Percentiles rank a stretch among this genome's conserved stretches.
phyloP scores from a whole-genome alignment of 2,113 vertebrate species.

The Apeltes quadracus region DNA sequence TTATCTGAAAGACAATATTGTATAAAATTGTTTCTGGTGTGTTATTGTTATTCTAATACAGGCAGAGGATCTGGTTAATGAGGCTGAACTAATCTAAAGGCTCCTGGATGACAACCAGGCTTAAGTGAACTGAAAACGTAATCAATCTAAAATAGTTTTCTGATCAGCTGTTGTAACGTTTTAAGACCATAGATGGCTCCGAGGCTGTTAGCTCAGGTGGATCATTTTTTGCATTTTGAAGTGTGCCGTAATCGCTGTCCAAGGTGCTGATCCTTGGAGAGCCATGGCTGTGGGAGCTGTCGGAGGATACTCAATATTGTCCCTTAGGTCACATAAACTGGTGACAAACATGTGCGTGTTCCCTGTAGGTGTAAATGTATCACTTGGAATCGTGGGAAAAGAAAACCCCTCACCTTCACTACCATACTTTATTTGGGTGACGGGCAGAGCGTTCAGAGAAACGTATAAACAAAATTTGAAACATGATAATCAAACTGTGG shows the following conservation, averaged over 20 bases:
- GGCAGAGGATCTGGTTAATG: background rate
- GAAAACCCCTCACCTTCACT: background rate
- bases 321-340: slow-evolving; percentile 9
- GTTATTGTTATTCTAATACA: background rate
- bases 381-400: slow-evolving; percentile 13
- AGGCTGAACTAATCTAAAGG: background rate
- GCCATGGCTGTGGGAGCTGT: slow-evolving; percentile 4
- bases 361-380: background rate
- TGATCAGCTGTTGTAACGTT: background rate
- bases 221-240: slow-evolving; percentile 31
- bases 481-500: background rate
- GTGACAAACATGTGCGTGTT: background rate
- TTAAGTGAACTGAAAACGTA: background rate
- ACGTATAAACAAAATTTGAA: background rate
- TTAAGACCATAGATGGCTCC: background rate
- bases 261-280: slow-evolving; percentile 64
- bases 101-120: background rate
- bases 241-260: slow-evolving; percentile 56
- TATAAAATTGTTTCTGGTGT: background rate
- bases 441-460: background rate
- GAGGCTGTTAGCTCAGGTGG: slow-evolving; percentile 4
- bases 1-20: no score
- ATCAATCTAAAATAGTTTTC: slow-evolving; percentile 3
- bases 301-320: slow-evolving; percentile 3
- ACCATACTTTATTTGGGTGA: background rate